phyloP scores from a whole-genome alignment of 2,113 vertebrate species.

The Sebastes schlegelii region DNA sequence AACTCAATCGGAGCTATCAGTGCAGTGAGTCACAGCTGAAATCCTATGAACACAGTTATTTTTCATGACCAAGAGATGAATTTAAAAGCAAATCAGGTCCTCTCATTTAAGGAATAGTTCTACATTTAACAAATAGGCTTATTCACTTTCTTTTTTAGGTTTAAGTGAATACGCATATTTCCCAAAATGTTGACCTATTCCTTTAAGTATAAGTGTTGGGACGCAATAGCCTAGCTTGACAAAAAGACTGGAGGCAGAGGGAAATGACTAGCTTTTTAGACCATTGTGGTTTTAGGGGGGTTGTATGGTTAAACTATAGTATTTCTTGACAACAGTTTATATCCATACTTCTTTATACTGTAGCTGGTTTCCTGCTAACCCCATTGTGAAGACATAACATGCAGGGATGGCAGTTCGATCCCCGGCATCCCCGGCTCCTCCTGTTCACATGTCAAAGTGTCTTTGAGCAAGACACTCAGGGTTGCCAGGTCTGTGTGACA shows the following conservation, averaged over 20 bases:
- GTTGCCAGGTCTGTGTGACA: not conserved
- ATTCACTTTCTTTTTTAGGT: not conserved
- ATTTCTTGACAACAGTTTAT: not conserved
- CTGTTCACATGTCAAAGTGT: not conserved
- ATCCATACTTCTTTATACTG: too few species aligned
- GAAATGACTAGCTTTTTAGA: not conserved
- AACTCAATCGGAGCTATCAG: not conserved
- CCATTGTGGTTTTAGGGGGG: not conserved
- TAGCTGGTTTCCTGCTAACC: not conserved
- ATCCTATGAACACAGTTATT: not conserved
- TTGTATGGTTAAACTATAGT: not conserved
- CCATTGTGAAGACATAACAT: not conserved
- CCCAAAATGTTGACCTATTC: not conserved
- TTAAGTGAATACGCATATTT: not conserved
- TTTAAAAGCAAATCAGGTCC: not conserved
- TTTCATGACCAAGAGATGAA: not conserved
- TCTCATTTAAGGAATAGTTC: not conserved
- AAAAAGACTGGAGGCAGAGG: not conserved
- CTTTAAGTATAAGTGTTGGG: too few species aligned
- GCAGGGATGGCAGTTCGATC: not conserved
- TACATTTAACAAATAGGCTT: not conserved
- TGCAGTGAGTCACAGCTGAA: not conserved
- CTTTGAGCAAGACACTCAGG: not conserved
- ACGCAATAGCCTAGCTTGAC: too few species aligned
- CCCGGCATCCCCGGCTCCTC: not conserved